Percentiles rank a stretch among this genome's conserved stretches.
Conservation (phyloP, 1,140 invertebrate genomes). For the Trissolcus basalis region DNA sequence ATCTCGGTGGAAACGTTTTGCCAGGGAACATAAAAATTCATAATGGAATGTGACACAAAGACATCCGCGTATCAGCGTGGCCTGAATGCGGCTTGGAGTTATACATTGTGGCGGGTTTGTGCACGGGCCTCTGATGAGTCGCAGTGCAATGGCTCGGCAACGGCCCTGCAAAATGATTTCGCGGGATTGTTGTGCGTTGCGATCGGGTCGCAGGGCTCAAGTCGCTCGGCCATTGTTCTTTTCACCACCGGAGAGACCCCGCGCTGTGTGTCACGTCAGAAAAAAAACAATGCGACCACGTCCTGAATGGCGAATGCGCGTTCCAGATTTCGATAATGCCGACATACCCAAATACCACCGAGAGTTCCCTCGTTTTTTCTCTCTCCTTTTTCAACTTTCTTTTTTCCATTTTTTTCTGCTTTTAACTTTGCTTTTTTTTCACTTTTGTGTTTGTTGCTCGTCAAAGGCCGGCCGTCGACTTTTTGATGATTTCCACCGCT, state of each 20-base stretch:
- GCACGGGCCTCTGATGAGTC: constrained; percentile 54
- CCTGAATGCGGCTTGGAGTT: constrained; percentile 55
- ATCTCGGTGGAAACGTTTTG: constrained; percentile 32
- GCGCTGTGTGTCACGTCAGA: constrained; percentile 43
- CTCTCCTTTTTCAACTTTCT: constrained; percentile 4
- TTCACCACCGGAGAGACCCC: constrained; percentile 54
- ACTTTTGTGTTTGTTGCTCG: neutral
- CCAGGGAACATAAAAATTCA: constrained; percentile 46
- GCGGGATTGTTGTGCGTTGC: constrained; percentile 42
- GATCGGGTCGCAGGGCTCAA: constrained; percentile 50
- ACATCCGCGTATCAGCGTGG: constrained; percentile 22
- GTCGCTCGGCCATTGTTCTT: constrained; percentile 63
- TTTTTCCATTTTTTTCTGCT: constrained; percentile 9
- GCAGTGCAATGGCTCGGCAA: constrained; percentile 39
- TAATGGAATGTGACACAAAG: constrained; percentile 44
- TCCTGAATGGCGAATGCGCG: constrained; percentile 44
- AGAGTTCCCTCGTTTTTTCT: neutral
- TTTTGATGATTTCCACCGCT: neutral
- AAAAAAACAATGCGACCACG: constrained; percentile 39
- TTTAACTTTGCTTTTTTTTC: neutral
- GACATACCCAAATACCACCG: constrained; percentile 20
- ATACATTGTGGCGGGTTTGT: constrained; percentile 59
- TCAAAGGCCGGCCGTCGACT: neutral
- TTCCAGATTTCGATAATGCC: constrained; percentile 56
- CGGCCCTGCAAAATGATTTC: constrained; percentile 59